Base-by-base conservation (phyloP, 1,140 invertebrate genomes). In the Neodiprion lecontei region DNA sequence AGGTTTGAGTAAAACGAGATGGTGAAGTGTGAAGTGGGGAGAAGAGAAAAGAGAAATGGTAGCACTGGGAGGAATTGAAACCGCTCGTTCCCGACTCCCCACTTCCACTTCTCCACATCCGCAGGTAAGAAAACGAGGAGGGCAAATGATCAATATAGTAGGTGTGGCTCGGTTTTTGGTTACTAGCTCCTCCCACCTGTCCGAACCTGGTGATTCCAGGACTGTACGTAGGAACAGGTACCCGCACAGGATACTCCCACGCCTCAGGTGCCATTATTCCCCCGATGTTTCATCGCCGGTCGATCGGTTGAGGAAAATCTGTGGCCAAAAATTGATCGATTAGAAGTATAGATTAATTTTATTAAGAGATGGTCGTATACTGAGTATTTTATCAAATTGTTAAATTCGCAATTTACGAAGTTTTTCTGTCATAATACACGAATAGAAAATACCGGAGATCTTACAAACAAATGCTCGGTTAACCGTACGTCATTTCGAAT, bases 121-220 rank as follows among this genome's bases (percentile, higher is more conserved):
- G 9, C 70, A 71, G 70, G 70, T 71, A 71, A 71, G 48, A 48
- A 71, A 71, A 71, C 48, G 48, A 71, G 21, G 48, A 49, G 17
- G 70, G 53, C n/a, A 61, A 71, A 79, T 77, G 74, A 76, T 81
- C 73, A 61, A 74, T 76, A 77, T 69, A 73, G 79, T 78, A 77
- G 79, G 79, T 79, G 79, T 73, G 78, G 78, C 65, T 72, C 72
- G 40, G 23, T 28, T 17, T 74, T 12, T 73, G 53, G 10, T 70
- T 17, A n/a, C 61, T 78, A 74, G 76, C 81, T 80, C 81, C 81
- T 76, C 81, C 81, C 74, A 82, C 80, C 79, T 80, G 76, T 79
- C 77, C 69, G 65, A 48, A 70, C 40, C 48, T n/a, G 40, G 50
- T 28, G 61, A 61, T 73, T 69, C 40, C 17, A 21, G 10, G 14